These are phyloP conservation scores for Dusona sp. DNA, from an alignment of 2,888 invertebrate species.

Conservation along the genomic window DNA sequence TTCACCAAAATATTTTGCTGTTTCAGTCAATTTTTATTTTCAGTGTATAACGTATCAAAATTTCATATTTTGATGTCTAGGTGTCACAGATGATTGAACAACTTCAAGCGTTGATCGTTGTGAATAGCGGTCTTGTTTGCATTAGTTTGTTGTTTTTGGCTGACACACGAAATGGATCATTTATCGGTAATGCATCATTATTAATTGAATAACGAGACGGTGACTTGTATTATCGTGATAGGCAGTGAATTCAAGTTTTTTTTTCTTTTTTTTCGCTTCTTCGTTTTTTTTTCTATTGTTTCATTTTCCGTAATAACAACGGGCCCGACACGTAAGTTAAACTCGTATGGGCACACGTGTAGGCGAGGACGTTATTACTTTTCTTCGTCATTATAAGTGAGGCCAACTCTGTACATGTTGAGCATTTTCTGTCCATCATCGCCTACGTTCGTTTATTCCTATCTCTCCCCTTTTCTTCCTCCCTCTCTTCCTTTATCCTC, in stretches of 20 bases:
- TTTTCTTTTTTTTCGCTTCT: background rate
- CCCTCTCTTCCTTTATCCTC: background rate
- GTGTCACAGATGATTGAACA: background rate
- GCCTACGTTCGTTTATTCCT: conserved; percentile 11
- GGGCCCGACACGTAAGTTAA: conserved; percentile 8
- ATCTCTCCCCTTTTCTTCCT: conserved; percentile 6
- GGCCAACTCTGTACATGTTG: background rate
- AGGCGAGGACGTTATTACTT: conserved; percentile 46
- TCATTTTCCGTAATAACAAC: conserved; percentile 10
- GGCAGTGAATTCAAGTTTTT: background rate
- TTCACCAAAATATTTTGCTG: no score
- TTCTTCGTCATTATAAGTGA: conserved; percentile 5
- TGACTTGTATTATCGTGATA: conserved; percentile 9
- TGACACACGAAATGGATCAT: background rate
- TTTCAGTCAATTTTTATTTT: no score
- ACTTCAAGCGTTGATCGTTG: background rate
- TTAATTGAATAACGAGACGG: background rate
- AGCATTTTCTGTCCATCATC: conserved; percentile 44
- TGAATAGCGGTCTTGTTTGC: background rate
- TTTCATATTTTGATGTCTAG: no score
- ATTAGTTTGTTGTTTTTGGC: background rate
- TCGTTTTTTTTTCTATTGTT: background rate
- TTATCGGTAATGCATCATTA: background rate
- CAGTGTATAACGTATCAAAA: background rate
- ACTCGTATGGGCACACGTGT: conserved; percentile 26